phyloP scores from a whole-genome alignment of 2,888 invertebrate species.

The Philhelius pedissequus region DNA sequence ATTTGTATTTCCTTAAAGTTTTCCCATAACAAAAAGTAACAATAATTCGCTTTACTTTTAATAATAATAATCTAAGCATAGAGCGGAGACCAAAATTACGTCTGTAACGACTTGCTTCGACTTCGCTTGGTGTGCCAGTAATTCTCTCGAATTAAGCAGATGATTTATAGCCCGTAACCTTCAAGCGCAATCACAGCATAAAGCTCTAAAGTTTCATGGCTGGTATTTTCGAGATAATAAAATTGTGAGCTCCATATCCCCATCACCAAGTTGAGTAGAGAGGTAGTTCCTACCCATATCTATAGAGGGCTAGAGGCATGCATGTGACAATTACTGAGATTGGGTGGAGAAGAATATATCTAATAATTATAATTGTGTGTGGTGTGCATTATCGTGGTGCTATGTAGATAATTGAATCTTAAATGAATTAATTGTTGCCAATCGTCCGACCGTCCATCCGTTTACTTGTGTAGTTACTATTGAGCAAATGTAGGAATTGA shows the following conservation, averaged over 20 bases:
- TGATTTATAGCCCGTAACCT: constrained; percentile 12
- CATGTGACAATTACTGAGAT: background rate
- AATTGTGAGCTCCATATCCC: background rate
- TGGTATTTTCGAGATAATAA: background rate
- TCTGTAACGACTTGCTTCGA: background rate
- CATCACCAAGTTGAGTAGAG: background rate
- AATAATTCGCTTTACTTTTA: no score
- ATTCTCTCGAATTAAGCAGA: background rate
- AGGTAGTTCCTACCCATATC: no score
- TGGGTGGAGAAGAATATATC: background rate
- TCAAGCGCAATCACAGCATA: constrained; percentile 32
- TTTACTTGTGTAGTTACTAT: background rate
- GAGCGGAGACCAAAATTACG: background rate
- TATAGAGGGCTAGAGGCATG: background rate
- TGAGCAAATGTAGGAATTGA: no score
- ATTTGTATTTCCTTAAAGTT: no score
- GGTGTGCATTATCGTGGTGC: background rate
- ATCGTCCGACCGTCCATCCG: background rate
- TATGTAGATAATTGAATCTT: background rate
- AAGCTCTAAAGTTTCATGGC: background rate
- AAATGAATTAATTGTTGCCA: background rate
- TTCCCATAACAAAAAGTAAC: no score
- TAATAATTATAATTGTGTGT: background rate
- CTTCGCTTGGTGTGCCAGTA: background rate
- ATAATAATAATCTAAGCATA: no score